phyloP scores from a whole-genome alignment of 2,888 invertebrate genomes.

The Cantharis lateralis region DNA sequence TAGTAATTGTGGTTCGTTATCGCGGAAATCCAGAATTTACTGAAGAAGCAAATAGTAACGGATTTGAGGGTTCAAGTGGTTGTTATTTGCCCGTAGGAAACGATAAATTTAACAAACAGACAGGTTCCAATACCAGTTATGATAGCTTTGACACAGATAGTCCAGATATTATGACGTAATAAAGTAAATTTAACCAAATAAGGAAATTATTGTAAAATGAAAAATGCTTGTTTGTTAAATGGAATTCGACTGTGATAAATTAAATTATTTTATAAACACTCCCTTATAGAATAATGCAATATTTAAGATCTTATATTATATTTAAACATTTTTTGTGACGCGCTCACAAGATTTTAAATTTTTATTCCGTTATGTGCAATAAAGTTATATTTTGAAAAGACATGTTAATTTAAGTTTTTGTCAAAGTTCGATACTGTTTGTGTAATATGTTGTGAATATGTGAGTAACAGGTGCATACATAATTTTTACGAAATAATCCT shows the following conservation, averaged over 20 bases:
- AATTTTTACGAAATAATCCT: neutral
- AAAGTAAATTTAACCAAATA: neutral
- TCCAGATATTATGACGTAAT: slow-evolving; percentile 17
- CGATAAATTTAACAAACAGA: slow-evolving; percentile 16
- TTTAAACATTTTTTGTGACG: neutral
- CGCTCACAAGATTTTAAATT: neutral
- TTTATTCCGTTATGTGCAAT: neutral
- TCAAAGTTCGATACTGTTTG: neutral
- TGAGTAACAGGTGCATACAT: neutral
- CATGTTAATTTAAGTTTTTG: neutral
- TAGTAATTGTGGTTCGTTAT: slow-evolving; percentile 68
- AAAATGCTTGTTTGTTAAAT: neutral
- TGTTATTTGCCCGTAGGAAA: slow-evolving; percentile 24
- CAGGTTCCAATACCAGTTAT: slow-evolving; percentile 22
- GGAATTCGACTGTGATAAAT: slow-evolving; percentile 5
- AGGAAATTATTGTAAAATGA: neutral
- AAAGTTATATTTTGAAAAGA: neutral
- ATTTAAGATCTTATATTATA: neutral
- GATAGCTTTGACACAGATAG: slow-evolving; percentile 27
- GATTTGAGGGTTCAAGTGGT: slow-evolving; percentile 17
- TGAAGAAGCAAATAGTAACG: slow-evolving; percentile 12
- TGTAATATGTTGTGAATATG: neutral
- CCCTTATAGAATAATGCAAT: neutral
- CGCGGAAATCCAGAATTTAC: slow-evolving; percentile 41
- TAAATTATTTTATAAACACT: neutral